Base-by-base conservation (phyloP, 2,888 invertebrate genomes). In the Thecocarcelia acutangulata region DNA sequence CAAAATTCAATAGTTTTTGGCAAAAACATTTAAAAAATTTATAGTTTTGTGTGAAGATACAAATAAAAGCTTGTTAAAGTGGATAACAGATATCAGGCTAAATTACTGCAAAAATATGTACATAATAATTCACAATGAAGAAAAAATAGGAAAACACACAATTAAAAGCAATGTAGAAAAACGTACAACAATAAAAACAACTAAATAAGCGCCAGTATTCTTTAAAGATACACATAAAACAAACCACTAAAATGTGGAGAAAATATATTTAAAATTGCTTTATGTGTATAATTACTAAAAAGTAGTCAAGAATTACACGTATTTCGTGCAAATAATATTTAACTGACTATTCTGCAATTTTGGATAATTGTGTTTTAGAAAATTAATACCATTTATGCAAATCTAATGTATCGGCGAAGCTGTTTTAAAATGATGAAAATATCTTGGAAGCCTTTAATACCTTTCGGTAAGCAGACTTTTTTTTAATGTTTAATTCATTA, bases 141-240 rank as follows among this genome's bases (percentile, higher is more conserved):
- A 54, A 48, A 61, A 63, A 59, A 66, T 42, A 33, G 33, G 44
- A 68, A 33, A 75, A 75, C 9, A 44, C 19, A 17, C 19, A 48
- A 61, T 46, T 37, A 40, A 64, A 37, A 58, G 46, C 52, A 52
- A 73, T 59, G 54, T 66, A 63, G 44, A 42, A 72, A 72, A 66
- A 69, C 15, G 15, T 68, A 46, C 44, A 58, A 73, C 78, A 79
- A 79, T 56, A 61, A 63, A 69, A 63, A 59, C 42, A 54, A 59
- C 24, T 56, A 21, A 44, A 75, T 44, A 68, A 61, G 77, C 66
- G 78, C 78, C 66, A 79, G 59, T 73, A 46, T 66, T 72, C 21
- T 72, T 64, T 24, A 54, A 66, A 33, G 59, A 56, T 24, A 58
- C 17, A 37, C 28, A 33, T 48, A 59, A 24, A 3, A 58, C 2